Base-by-base conservation (phyloP, 1,140 invertebrate genomes). In the Pollicipes pollicipes region DNA sequence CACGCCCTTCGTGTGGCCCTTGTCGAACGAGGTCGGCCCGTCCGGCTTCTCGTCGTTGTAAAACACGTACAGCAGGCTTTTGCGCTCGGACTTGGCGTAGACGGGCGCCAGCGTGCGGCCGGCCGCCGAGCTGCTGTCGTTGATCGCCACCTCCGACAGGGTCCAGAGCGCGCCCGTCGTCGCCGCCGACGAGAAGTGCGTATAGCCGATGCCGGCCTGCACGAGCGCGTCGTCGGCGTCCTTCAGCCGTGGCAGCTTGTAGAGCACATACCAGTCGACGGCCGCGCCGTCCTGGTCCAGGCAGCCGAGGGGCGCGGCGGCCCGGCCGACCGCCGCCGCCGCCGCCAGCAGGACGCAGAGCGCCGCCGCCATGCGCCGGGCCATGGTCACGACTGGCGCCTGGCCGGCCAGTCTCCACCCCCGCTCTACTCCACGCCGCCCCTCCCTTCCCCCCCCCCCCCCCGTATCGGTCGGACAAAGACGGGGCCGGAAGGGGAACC, bases 21-120 rank as follows among this genome's bases (percentile, higher is more conserved):
- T 85, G 35, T 77, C 78, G 66, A 78, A 72, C 72, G 81, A 80
- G 71, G 81, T 76, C 26, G 74, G 70, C 8, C 79, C 82, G 68
- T 85, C 83, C 28, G 90, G 89, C 17, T 86, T 84, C 78, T 93
- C 85, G 77, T 95, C 92, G 79, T 94, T 95, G 80, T 95, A 95
- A 71, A 91, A 80, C 3, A 90, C 76, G 77, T 88, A 79, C 1
- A 76, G 72, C 6, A 77, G 69, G 69, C 75, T 76, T 71, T 76
- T 70, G 58, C 66, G 67, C 74, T 63, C 73, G 66, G 58, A 72
- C 73, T 76, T 78, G 77, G 81, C 76, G 75, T 87, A 91, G 16
- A 91, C 78, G 30, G 85, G 83, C 31, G 83, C 78, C 68, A 94
- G 80, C 10, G 89, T 90, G 0, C 89, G 81, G 72, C 91, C 85